Percentiles rank a stretch among this genome's conserved stretches.
These are phyloP conservation scores for Anoura caudifer DNA, from an alignment of 2,113 vertebrate species.

Conservation along the genomic window DNA sequence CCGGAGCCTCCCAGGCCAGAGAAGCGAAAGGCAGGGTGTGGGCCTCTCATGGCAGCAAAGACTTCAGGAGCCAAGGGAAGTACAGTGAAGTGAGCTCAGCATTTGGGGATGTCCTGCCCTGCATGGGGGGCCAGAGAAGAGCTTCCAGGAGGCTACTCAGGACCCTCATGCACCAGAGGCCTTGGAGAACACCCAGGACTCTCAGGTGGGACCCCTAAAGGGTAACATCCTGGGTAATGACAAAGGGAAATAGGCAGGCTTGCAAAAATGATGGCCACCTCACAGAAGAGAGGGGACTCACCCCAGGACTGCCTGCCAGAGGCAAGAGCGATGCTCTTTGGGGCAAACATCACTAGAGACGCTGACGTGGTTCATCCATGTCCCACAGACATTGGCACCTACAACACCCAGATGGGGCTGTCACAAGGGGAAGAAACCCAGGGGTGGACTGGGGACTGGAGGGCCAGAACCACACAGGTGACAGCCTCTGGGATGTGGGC, in stretches of 20 bases:
- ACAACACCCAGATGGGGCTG: background rate
- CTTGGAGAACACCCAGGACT: background rate
- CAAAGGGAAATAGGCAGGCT: background rate
- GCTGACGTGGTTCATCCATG: background rate
- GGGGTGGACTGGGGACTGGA: background rate
- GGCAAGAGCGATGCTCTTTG: background rate
- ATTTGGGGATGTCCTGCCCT: background rate
- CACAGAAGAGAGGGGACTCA: background rate
- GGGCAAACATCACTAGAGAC: background rate
- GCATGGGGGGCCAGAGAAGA: background rate
- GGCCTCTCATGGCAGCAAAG: background rate
- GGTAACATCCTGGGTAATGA: accelerated
- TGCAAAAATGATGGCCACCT: background rate
- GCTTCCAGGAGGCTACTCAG: background rate
- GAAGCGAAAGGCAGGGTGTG: background rate
- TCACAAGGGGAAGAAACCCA: background rate
- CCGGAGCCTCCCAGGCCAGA: background rate
- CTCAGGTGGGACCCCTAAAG: background rate
- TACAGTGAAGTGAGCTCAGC: background rate
- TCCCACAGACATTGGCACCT: background rate
- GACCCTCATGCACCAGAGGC: background rate
- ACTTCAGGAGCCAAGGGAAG: background rate
- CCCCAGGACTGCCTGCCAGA: background rate
- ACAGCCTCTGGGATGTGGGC: background rate
- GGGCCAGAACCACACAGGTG: too few relatives aligned